Conservation (phyloP, 2,888 invertebrate species). For the Acanthopleura granulata region DNA sequence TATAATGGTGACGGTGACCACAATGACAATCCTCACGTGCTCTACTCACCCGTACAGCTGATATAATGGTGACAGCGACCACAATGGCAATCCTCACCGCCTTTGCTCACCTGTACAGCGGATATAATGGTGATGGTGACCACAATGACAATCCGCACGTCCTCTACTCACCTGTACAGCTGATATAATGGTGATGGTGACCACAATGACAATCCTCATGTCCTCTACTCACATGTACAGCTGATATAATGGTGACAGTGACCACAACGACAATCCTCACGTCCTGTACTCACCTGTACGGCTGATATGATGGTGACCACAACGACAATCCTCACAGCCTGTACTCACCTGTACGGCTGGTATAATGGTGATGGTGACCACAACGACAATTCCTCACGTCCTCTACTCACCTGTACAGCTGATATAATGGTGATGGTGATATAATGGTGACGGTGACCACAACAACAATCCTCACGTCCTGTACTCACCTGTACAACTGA, state of each 20-base stretch:
- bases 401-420: constrained; percentile 83
- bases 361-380: constrained; percentile 86
- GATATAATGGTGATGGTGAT: constrained; percentile 90
- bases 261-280: constrained; percentile 88
- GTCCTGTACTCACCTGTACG: constrained; percentile 82
- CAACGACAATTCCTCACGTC: constrained; percentile 89
- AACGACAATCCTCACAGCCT: constrained; percentile 87
- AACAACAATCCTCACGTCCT: constrained; percentile 87
- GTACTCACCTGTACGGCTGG: constrained; percentile 83
- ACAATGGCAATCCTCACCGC: constrained; percentile 85
- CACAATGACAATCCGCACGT: constrained; percentile 87
- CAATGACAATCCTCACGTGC: constrained; percentile 88
- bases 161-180: constrained; percentile 85
- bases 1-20: constrained; percentile 86
- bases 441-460: too few species aligned
- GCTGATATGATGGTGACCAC: constrained; percentile 87
- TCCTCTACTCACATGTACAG: constrained; percentile 87
- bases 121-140: constrained; percentile 89
- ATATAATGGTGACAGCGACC: constrained; percentile 87
- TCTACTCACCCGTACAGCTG: constrained; percentile 85
- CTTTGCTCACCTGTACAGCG: constrained; percentile 81
- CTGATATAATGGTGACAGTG: constrained; percentile 86
- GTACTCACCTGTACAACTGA: constrained; percentile 83
- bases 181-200: constrained; percentile 87
- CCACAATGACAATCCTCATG: constrained; percentile 86